Conservation (phyloP, 2,888 invertebrate genomes). For the Xylophagus ater region DNA sequence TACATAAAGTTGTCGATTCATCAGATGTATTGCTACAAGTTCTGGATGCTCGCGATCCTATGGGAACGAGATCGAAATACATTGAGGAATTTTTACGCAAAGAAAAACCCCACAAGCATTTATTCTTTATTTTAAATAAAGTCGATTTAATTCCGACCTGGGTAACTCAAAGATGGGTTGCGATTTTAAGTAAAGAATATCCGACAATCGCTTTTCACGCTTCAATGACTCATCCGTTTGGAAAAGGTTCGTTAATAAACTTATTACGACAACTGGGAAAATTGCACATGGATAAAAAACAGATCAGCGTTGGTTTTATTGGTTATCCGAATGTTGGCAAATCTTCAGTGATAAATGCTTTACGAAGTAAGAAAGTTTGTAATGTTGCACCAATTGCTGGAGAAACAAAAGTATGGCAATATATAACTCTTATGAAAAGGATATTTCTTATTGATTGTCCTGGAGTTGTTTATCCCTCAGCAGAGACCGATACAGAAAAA, state of each 20-base stretch:
- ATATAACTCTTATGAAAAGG: conserved; percentile 92
- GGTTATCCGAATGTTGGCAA: conserved; percentile 99
- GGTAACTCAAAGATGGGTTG: conserved; percentile 97
- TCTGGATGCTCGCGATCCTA: conserved; percentile 92
- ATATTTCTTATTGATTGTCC: conserved; percentile 98
- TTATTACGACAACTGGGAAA: conserved; percentile 90
- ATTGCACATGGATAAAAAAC: conserved; percentile 90
- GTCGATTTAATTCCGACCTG: conserved; percentile 93
- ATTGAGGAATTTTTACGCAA: conserved; percentile 85
- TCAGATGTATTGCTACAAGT: conserved; percentile 95
- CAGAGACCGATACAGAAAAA: conserved; percentile 88
- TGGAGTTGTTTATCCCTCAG: conserved; percentile 94
- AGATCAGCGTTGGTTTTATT: conserved; percentile 97
- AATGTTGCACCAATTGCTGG: conserved; percentile 98
- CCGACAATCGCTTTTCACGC: conserved; percentile 98
- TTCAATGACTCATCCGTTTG: conserved; percentile 96
- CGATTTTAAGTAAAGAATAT: conserved; percentile 84
- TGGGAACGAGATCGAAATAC: conserved; percentile 88
- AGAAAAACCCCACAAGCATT: conserved; percentile 94
- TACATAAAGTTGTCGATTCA: conserved; percentile 98
- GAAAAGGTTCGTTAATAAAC: conserved; percentile 92
- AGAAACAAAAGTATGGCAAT: conserved; percentile 98
- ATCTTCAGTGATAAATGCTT: conserved; percentile 94
- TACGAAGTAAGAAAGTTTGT: conserved; percentile 94
- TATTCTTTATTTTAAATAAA: conserved; percentile 95